Conservation (phyloP, 2,888 invertebrate genomes). For the Ecdyonurus torrentis region DNA sequence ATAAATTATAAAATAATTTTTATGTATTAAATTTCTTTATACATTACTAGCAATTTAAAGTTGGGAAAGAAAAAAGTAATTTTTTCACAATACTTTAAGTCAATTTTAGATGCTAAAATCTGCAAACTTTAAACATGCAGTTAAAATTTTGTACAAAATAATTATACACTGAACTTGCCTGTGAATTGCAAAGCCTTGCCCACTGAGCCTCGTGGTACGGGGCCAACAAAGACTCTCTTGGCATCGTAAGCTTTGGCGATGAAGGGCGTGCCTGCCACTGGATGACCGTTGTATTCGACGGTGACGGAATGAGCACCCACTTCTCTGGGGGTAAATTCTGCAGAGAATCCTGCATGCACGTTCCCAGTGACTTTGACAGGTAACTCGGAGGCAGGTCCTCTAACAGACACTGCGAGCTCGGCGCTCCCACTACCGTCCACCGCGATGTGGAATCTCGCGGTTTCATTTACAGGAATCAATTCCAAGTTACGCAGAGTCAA, state of each 20-base stretch:
- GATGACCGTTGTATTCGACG: constrained; percentile 79
- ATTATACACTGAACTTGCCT: too few species aligned
- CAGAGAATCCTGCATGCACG: constrained; percentile 71
- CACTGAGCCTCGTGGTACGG: constrained; percentile 64
- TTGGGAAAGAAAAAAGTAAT: background rate
- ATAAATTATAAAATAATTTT: background rate
- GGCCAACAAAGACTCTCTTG: constrained; percentile 63
- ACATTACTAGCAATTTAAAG: too few species aligned
- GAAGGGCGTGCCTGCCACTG: constrained; percentile 78
- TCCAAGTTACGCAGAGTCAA: constrained; percentile 59
- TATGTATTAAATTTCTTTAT: too few species aligned
- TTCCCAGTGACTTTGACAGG: constrained; percentile 82
- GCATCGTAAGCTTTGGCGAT: constrained; percentile 88
- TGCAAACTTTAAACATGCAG: background rate
- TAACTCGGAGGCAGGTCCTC: constrained; percentile 70
- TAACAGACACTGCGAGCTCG: constrained; percentile 74
- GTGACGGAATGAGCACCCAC: constrained; percentile 88
- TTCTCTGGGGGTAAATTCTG: constrained; percentile 79
- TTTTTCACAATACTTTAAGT: background rate
- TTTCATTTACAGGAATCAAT: constrained; percentile 67
- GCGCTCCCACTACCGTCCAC: constrained; percentile 53
- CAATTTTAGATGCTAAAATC: background rate
- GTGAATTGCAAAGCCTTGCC: constrained; percentile 88
- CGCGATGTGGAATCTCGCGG: constrained; percentile 62
- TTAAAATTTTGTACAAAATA: background rate